Evolutionary conservation across 2,888 invertebrate species (phyloP).

Genomic region (Cephus nigrinus): DNA sequence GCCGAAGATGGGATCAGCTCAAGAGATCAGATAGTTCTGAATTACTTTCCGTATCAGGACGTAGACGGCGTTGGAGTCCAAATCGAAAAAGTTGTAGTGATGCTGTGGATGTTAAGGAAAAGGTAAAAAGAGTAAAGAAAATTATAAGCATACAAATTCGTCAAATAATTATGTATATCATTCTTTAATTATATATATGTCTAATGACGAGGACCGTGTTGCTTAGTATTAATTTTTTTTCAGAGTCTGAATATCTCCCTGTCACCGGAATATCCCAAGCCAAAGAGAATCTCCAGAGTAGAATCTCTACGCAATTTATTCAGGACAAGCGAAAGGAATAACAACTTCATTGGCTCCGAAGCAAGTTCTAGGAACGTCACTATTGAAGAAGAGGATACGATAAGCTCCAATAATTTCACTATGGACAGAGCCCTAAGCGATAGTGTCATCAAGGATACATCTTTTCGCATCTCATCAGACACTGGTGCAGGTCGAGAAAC

Average conservation of each 20-base stretch:
- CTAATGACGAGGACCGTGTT: neutral
- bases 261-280: constrained; percentile 38
- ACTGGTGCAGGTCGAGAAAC: constrained; percentile 13
- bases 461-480: constrained; percentile 36
- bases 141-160: neutral
- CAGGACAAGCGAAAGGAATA: constrained; percentile 55
- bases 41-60: constrained; percentile 64
- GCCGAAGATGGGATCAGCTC: constrained; percentile 72
- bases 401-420: constrained; percentile 38
- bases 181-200: neutral
- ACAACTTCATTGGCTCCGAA: constrained; percentile 35
- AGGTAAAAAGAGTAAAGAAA: constrained; percentile 32
- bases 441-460: constrained; percentile 45
- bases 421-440: constrained; percentile 60
- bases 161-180: neutral
- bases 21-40: constrained; percentile 72
- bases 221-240: neutral
- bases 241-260: constrained; percentile 22
- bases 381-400: constrained; percentile 48
- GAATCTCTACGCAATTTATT: constrained; percentile 70
- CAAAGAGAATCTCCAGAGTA: constrained; percentile 68
- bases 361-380: constrained; percentile 38
- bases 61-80: constrained; percentile 67
- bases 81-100: constrained; percentile 46
- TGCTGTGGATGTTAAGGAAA: constrained; percentile 37